Conservation (phyloP, 2,888 invertebrate genomes). For the Acrocera orbiculus region DNA sequence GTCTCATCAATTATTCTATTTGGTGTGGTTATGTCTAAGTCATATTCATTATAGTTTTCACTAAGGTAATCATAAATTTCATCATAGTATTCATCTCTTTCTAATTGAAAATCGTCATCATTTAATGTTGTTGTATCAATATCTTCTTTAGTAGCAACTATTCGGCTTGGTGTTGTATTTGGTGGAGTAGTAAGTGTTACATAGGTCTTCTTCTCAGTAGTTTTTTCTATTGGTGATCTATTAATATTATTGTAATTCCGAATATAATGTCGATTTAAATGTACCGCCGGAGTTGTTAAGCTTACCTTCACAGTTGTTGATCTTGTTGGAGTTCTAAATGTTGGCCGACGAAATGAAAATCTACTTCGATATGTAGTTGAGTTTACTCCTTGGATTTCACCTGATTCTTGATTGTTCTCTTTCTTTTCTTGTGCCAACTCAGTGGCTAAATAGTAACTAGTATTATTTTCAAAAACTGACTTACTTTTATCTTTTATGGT, state of each 20-base stretch:
- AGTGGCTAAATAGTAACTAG: no score
- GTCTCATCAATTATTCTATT: no score
- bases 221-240: constrained; percentile 3
- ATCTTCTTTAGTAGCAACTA: not conserved
- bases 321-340: constrained; percentile 5
- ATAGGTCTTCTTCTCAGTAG: constrained; percentile 17
- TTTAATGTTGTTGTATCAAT: constrained; percentile 2
- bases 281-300: not conserved
- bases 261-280: not conserved
- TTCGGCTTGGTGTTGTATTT: not conserved
- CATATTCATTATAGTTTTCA: constrained; percentile 3
- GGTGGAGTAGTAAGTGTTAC: not conserved
- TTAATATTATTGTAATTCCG: constrained; percentile 3
- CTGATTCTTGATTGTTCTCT: no score
- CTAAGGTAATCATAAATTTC: not conserved
- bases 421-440: no score
- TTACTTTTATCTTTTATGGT: no score
- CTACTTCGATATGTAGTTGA: no score
- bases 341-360: no score
- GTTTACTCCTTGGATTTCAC: no score
- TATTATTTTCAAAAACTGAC: no score
- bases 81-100: no score
- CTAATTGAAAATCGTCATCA: constrained; percentile 4
- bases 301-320: constrained; percentile 1
- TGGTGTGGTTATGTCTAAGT: no score